phyloP scores from a whole-genome alignment of 1,140 invertebrate genomes.

The Orchestia grillus region DNA sequence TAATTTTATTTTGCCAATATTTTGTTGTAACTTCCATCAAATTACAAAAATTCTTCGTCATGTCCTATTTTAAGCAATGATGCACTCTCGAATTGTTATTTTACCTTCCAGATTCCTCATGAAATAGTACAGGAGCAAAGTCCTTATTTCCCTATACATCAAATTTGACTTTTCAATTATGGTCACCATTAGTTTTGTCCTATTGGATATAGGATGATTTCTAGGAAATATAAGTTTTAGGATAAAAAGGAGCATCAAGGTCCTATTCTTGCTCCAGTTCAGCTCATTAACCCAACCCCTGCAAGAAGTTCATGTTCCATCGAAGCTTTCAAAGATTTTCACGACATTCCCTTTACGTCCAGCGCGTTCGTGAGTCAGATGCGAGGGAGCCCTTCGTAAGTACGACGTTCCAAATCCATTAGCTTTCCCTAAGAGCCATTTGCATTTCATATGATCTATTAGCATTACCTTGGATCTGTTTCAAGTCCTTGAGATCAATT shows the following conservation, averaged over 20 bases:
- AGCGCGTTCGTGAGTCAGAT: not conserved
- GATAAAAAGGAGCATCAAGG: not conserved
- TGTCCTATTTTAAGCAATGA: no score
- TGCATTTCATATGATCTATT: not conserved
- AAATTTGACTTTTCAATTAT: not conserved
- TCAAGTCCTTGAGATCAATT: not conserved
- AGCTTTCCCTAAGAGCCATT: not conserved
- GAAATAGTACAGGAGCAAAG: no score
- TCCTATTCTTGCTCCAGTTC: not conserved
- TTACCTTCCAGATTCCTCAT: no score
- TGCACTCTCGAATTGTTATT: no score
- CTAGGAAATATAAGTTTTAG: no score
- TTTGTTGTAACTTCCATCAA: no score
- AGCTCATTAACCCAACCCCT: not conserved
- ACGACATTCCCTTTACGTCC: not conserved
- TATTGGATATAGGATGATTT: no score
- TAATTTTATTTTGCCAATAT: no score
- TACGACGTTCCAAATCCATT: not conserved
- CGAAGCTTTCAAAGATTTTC: not conserved
- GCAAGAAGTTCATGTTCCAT: not conserved
- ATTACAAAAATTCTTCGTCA: no score
- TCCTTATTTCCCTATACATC: not conserved
- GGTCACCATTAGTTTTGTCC: no score
- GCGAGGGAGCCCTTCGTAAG: not conserved
- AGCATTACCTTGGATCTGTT: not conserved